These are phyloP conservation scores for Tachuris rubrigastra DNA, from an alignment of 2,113 vertebrate species.

Conservation along the genomic window DNA sequence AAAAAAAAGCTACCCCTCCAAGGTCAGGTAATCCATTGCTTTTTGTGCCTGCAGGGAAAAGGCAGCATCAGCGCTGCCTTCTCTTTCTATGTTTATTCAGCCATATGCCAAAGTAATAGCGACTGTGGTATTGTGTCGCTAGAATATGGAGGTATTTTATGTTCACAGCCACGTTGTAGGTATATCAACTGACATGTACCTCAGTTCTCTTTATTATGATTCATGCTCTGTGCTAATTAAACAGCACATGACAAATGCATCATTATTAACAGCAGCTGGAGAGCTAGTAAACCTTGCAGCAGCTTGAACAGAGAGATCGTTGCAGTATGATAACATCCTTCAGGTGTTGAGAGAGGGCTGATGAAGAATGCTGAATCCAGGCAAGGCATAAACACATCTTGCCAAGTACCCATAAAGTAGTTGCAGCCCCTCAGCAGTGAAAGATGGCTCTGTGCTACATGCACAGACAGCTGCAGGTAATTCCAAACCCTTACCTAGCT, in stretches of 20 bases:
- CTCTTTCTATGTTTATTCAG: background rate
- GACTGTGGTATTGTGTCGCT: background rate
- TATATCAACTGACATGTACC: background rate
- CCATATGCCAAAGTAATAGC: background rate
- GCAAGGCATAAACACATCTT: background rate
- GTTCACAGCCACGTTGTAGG: background rate
- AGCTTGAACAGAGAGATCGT: background rate
- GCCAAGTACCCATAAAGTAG: background rate
- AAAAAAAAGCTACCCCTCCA: background rate
- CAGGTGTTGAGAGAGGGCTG: background rate
- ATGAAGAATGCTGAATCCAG: background rate
- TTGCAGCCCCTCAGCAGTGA: background rate
- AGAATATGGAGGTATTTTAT: background rate
- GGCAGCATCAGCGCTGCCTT: background rate
- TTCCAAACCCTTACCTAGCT: background rate
- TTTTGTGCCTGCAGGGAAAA: background rate
- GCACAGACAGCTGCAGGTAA: background rate
- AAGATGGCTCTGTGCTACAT: accelerated
- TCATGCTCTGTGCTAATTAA: slow-evolving; percentile 15
- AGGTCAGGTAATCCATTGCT: background rate
- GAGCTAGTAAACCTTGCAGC: background rate
- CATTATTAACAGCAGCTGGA: background rate
- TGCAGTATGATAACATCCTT: background rate
- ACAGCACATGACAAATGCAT: slow-evolving; percentile 5
- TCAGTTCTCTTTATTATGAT: background rate